These are phyloP conservation scores for Conops quadrifasciatus DNA, from an alignment of 2,888 invertebrate genomes.

Conservation along the genomic window DNA sequence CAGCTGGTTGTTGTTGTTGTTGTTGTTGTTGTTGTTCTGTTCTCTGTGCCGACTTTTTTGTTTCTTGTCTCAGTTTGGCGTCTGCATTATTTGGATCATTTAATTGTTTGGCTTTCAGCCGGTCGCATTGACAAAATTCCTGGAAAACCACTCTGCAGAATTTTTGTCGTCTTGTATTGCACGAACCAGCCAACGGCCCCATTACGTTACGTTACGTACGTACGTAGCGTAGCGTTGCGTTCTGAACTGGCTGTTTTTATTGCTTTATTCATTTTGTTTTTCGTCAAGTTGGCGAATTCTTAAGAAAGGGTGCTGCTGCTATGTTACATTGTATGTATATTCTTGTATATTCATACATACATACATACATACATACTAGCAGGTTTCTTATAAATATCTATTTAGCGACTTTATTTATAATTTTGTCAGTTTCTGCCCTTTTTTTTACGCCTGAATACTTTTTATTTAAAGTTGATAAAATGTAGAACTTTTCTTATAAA, in stretches of 20 bases:
- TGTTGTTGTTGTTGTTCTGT: neutral
- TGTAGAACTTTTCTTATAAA: too few species aligned
- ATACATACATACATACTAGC: too few species aligned
- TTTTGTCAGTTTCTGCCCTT: too few species aligned
- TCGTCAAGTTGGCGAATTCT: too few species aligned
- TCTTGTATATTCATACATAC: too few species aligned
- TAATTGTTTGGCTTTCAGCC: conserved; percentile 21
- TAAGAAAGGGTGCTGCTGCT: too few species aligned
- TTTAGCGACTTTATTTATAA: too few species aligned
- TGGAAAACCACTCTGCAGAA: conserved; percentile 55
- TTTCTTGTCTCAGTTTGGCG: conserved; percentile 17
- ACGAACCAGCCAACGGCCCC: neutral
- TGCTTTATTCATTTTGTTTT: too few species aligned
- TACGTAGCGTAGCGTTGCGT: neutral
- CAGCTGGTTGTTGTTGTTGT: conserved; percentile 23
- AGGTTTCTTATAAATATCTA: too few species aligned
- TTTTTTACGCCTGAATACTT: too few species aligned
- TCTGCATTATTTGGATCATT: conserved; percentile 29
- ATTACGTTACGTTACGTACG: neutral
- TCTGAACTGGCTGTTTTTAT: neutral
- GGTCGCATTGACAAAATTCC: conserved; percentile 49
- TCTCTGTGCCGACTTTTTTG: neutral
- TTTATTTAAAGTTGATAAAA: too few species aligned
- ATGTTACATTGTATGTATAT: too few species aligned
- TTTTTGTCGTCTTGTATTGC: conserved; percentile 33